Base-by-base conservation (phyloP, 1,140 invertebrate genomes). In the Drosophila ironensis region DNA sequence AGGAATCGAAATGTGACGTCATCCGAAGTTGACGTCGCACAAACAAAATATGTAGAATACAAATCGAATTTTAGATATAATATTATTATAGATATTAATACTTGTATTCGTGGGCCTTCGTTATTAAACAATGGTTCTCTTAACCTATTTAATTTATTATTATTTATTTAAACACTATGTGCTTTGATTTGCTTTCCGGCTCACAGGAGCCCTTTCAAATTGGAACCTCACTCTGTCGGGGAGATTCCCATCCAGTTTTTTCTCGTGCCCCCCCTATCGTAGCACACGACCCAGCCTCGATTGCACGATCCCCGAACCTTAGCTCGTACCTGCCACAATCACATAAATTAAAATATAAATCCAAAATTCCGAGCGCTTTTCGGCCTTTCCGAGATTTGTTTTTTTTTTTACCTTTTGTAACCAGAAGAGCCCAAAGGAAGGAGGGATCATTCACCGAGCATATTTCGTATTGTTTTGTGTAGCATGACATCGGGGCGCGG, bases 321-420 rank as follows among this genome's bases (percentile, higher is more conserved):
- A 12, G 30, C 14, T 9, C 30, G 30, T 33, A 33, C n/a, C 33
- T 22, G 2, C 8, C 14, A 9, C 7, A 16, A 6, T 16, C 33
- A 14, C 4, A 5, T 1, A 37, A 37, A n/a, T n/a, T n/a, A n/a
- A n/a, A n/a, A n/a, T n/a, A n/a, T n/a, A 42, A 47, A 30, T 24
- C 28, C 75, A 45, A 80, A 80, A 80, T 80, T 80, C 22, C 9
- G 25, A 73, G 50, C 42, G 14, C 27, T 42, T 59, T 37, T 78
- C 14, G 52, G 50, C 35, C 33, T 12, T 33, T 33, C 14, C 1
- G 1, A 27, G n/a, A 27, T 42, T 33, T 38, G 19, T 20, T 2
- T 11, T 33, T 44, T 27, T 19, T 7, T 17, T 59, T 17, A 12
- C 7, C n/a, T n/a, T n/a, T n/a, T n/a, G n/a, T n/a, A n/a, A n/a